These are phyloP conservation scores for Prostheceraeus crozeri DNA, from an alignment of 2,888 invertebrate species.

Conservation along the genomic window DNA sequence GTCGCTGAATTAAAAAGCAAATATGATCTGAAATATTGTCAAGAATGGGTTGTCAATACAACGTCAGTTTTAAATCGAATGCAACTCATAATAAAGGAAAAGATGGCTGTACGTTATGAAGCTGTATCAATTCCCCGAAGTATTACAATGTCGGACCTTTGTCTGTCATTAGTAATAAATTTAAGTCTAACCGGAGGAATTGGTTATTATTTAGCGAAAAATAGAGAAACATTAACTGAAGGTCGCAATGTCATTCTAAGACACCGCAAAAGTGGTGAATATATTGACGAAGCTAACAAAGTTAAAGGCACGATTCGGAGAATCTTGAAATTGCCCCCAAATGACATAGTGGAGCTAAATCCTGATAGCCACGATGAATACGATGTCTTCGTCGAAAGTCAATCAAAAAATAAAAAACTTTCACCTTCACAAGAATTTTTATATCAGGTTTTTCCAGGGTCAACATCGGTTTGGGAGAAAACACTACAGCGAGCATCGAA, in stretches of 20 bases:
- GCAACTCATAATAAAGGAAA: constrained; percentile 46
- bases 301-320: constrained; percentile 47
- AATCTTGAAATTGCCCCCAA: constrained; percentile 44
- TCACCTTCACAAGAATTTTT: too few relatives aligned
- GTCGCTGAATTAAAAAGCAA: too few relatives aligned
- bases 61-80: too few relatives aligned
- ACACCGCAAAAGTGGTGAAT: constrained; percentile 48
- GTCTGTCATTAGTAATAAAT: constrained; percentile 52
- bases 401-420: background rate
- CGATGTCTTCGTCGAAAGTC: constrained; percentile 44
- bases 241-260: constrained; percentile 47
- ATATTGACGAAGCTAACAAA: constrained; percentile 49
- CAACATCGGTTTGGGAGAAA: constrained; percentile 49
- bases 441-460: constrained; percentile 55
- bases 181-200: constrained; percentile 53
- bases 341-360: constrained; percentile 46
- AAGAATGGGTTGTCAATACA: too few relatives aligned
- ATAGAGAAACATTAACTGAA: constrained; percentile 46
- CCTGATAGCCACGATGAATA: constrained; percentile 48
- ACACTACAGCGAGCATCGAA: constrained; percentile 47
- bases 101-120: constrained; percentile 51
- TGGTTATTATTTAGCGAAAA: constrained; percentile 47
- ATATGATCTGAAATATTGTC: too few relatives aligned
- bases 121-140: constrained; percentile 48
- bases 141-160: constrained; percentile 52